Evolutionary conservation across 2,888 invertebrate species (phyloP), one percentile per base, ranked within the genome.

Genomic region (Acanthococcus lagerstroemiae): DNA sequence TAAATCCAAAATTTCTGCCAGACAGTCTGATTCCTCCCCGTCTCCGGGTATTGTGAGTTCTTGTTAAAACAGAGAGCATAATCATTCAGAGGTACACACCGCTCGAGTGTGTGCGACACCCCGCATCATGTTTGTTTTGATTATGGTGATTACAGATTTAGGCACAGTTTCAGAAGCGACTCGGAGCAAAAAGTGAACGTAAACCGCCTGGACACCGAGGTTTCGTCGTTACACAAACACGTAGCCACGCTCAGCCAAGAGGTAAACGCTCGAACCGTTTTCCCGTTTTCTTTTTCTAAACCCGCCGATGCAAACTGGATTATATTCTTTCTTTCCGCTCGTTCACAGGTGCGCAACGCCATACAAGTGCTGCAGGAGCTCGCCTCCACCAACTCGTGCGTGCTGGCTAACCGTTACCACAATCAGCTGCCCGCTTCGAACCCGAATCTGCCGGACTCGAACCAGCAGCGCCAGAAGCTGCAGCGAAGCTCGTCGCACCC

Each of bases 341-440:
- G 26, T 57, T 50, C 56, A 55, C 72, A 90, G 86, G 88, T 90
- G 57, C 82, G 89, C 48, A 84, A 86, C 74, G 90, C 90, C 7
- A 88, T 90, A 69, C 88, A 90, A 73, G 89, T 89, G 0, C 78
- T 90, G 22, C 90, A 90, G 76, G 88, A 88, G 75, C 84, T 90
- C 82, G 83, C 88, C 5, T 85, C 84, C 4, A 46, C 26, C 71
- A 67, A 66, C 48, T 26, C 67, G 15, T 72, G 67, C 69, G 73
- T 69, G 76, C 76, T 61, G 72, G 78, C 68, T 7, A 48, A 72
- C 72, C 68, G 82, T 77, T 84, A 83, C 73, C 84, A 73, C 5
- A 72, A 72, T 66, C 70, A 72, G 6, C 67, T 73, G 27, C 73
- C 88, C 12, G 88, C 87, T n/a, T 90, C 90, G 68, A 90, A 90